Evolutionary conservation across 2,888 invertebrate species (phyloP), one percentile per base, ranked within the genome.

Genomic region (Netelia fuscicornis): DNA sequence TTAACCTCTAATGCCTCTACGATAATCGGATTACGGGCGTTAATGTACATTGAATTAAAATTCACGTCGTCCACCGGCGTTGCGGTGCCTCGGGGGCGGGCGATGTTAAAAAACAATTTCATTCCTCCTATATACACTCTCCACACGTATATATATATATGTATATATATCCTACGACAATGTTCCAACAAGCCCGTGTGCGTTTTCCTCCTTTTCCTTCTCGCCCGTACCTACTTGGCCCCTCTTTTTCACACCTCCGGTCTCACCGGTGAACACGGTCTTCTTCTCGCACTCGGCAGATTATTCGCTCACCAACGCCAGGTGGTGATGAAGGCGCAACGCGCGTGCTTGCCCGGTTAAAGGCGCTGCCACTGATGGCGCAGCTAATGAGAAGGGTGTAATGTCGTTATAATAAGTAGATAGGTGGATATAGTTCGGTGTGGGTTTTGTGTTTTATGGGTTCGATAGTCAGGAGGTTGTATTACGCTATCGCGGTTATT

Each of bases 371-470:
- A 81, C 76, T 87, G 90, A 91, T 89, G 88, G 86, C 84, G 83
- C 85, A 84, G 89, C 87, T 91, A 90, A 91, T 90, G 90, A 89
- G 87, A 80, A 65, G 74, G 80, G 86, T 87, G 87, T 91, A 90
- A 91, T 89, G 88, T 88, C 88, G 88, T 91, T 91, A 91, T 91
- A 91, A 92, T 91, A 91, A 92, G 92, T 90, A 90, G 88, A 84
- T 87, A 87, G 83, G 81, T 70, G 81, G 84, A 88, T 87, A 80
- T 81, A 89, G 83, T 76, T 83, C 84, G 87, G 87, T 78, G 30
- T 56, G 56, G 65, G 58, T 79, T 65, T n/a, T 88, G 89, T 91
- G 88, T 90, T 90, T 91, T 91, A 91, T 88, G 87, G 88, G 72
- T 85, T 83, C 86, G 84, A 88, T 87, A 87, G 82, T 79, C 68